These are phyloP conservation scores for Byasa hedistus DNA, from an alignment of 2,888 invertebrate genomes.

Conservation along the genomic window DNA sequence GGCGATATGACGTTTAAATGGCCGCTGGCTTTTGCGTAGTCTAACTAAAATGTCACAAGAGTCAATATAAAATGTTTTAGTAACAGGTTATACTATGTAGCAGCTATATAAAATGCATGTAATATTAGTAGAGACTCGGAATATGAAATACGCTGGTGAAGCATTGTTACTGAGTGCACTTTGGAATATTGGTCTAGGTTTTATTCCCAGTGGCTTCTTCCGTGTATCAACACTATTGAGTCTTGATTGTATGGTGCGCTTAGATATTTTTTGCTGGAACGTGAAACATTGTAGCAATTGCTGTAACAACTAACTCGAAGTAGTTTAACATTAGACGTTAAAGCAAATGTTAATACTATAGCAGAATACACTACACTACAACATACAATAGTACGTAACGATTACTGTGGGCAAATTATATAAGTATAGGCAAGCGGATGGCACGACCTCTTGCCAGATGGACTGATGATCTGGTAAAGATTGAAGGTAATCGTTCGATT, in stretches of 20 bases:
- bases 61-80: not conserved
- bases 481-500: no score
- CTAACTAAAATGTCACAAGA: not conserved
- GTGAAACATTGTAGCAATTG: not conserved
- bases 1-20: not conserved
- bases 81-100: not conserved
- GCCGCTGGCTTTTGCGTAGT: not conserved
- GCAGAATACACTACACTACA: no score
- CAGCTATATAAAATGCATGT: slow-evolving; percentile 12
- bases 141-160: slow-evolving; percentile 17
- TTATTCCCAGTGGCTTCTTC: slow-evolving; percentile 8
- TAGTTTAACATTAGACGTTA: no score
- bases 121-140: slow-evolving; percentile 12
- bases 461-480: no score
- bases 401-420: no score
- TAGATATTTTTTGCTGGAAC: not conserved
- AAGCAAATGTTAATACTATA: no score
- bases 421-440: no score
- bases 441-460: no score
- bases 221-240: slow-evolving; percentile 8
- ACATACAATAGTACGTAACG: no score
- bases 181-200: slow-evolving; percentile 25
- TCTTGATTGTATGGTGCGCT: slow-evolving; percentile 2
- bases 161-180: slow-evolving; percentile 25
- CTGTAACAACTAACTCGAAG: no score